Base-by-base conservation (phyloP, 1,140 invertebrate species). In the Caerostris darwini region DNA sequence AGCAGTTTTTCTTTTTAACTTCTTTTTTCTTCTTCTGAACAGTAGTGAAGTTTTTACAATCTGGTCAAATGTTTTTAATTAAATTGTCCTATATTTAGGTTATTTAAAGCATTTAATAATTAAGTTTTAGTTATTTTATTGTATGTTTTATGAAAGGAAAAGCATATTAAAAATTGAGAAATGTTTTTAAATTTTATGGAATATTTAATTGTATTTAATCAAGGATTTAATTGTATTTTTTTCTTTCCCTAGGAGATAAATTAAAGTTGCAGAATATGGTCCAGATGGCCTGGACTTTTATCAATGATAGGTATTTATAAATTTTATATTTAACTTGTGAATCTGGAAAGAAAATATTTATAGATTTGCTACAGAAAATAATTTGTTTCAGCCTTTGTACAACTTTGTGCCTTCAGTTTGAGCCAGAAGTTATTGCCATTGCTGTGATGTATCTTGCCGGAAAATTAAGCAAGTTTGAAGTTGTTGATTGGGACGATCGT, bases 251-350 rank as follows among this genome's bases (percentile, higher is more conserved):
- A 97, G 97, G 98, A 87, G 98, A 99, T 95, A 99, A 99, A 96
- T 97, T 97, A 53, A 99, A 99, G 96, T 96, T 99, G 88, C 98
- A 99, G 95, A 99, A 99, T 96, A 98, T 99, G 98, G 98, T 99
- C 7, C 99, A 99, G 96, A 99, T 99, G 98, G 99, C 99, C 3
- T 99, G 99, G 99, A 99, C 99, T 53, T 99, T 99, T 96, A 99
- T 99, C 0, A 99, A 99, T 96, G 99, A 99, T 96, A 99, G 98
- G 98, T 98, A 96, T 71, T 77, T 34, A 34, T 34, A 34, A 34
- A 64, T 77, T 77, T 14, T 14, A 10, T 5, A 50, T 50, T 50
- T 77, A 50, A n/a, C 88, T 87, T 12, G 12, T 61, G 85, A 59
- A 58, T 6, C 56, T 7, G 10, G 10, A 61, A 53, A 17, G n/a